phyloP scores from a whole-genome alignment of 2,888 invertebrate genomes.

The Lepidochrysops patricia region DNA sequence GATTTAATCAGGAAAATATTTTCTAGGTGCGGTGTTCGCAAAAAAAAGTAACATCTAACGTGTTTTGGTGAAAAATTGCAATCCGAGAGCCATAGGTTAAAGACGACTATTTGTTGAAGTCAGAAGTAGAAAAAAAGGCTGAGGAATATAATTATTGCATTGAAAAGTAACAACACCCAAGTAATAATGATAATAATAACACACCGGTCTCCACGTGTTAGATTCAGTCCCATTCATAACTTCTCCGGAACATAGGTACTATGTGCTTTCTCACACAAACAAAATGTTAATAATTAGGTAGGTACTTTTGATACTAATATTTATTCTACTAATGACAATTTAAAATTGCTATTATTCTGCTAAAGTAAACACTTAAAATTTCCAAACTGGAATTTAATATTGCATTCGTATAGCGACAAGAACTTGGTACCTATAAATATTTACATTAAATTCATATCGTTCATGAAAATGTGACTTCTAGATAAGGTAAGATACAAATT shows the following conservation, averaged over 20 bases:
- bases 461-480: not conserved
- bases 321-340: no score
- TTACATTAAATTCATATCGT: slow-evolving; percentile 4
- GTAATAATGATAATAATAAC: no score
- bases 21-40: not conserved
- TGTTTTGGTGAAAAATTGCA: not conserved
- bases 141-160: not conserved
- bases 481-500: slow-evolving; percentile 7
- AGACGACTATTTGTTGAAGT: not conserved
- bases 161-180: no score
- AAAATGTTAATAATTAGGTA: no score
- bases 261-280: no score
- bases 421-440: not conserved
- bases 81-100: not conserved
- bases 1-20: no score
- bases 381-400: not conserved
- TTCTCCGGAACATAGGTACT: no score
- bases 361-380: no score
- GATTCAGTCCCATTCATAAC: no score
- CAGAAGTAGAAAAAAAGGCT: not conserved
- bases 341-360: no score
- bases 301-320: no score
- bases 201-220: no score
- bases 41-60: not conserved
- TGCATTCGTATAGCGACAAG: not conserved